These are phyloP conservation scores for Meiosimyza decipiens DNA, from an alignment of 2,888 invertebrate genomes.

Conservation along the genomic window DNA sequence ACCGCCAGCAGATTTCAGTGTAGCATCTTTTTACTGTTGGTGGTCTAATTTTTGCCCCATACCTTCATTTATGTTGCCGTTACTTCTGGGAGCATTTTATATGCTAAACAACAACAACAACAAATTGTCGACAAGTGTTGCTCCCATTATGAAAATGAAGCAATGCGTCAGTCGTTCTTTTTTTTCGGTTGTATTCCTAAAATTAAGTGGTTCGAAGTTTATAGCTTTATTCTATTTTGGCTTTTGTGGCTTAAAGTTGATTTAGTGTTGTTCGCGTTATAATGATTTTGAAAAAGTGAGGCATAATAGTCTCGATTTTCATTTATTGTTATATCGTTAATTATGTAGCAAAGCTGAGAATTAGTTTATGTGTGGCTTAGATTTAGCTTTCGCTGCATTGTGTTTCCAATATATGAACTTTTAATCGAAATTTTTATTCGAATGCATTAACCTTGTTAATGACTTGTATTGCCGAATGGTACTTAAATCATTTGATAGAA, in stretches of 20 bases:
- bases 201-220: conserved; percentile 26
- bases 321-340: no score
- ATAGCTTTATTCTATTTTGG: conserved; percentile 13
- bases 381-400: no score
- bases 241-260: conserved; percentile 24
- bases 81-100: conserved; percentile 5
- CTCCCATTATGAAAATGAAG: not conserved
- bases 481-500: no score
- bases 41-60: no score
- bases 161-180: not conserved
- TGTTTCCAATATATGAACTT: no score
- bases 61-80: not conserved
- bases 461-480: no score
- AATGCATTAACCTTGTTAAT: no score
- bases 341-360: no score
- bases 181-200: not conserved
- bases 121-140: conserved; percentile 2
- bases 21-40: conserved; percentile 9
- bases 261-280: not conserved
- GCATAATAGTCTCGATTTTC: no score
- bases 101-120: not conserved
- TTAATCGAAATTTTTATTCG: no score
- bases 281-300: no score
- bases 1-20: not conserved
- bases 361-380: no score